A percentile compares a stretch with the other conserved stretches of the same genome.
Evolutionary conservation across 1,140 invertebrate genomes (phyloP).

Genomic region (Sitophilus oryzae): DNA sequence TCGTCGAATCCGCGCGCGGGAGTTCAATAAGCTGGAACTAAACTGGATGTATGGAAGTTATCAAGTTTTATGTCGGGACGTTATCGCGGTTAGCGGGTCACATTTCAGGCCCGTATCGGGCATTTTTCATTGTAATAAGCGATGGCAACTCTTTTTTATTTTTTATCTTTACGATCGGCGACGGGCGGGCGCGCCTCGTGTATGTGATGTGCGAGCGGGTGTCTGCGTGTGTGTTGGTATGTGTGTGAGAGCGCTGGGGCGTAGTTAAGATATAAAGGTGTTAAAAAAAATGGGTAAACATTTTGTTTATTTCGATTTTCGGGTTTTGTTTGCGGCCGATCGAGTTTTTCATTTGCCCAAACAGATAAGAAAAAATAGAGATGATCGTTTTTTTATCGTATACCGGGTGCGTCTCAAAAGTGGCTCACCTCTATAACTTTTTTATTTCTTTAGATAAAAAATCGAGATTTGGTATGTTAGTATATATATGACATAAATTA

Average conservation of each 20-base stretch:
- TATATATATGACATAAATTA: too few relatives aligned
- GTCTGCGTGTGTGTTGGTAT: not conserved
- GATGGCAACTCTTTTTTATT: not conserved
- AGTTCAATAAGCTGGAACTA: slow-evolving; percentile 25
- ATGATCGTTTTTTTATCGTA: too few relatives aligned
- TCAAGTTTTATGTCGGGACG: slow-evolving; percentile 19
- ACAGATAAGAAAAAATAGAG: too few relatives aligned
- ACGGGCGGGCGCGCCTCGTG: not conserved
- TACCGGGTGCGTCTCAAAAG: too few relatives aligned
- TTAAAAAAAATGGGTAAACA: not conserved
- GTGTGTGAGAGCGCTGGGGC: not conserved
- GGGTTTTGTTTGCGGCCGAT: too few relatives aligned
- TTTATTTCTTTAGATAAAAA: too few relatives aligned
- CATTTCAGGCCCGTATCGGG: slow-evolving; percentile 5
- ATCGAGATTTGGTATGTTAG: too few relatives aligned
- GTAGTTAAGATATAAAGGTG: not conserved
- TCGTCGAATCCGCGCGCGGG: not conserved
- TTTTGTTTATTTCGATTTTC: not conserved
- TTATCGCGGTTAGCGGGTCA: slow-evolving; percentile 17
- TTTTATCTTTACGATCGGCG: not conserved
- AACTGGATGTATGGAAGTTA: slow-evolving; percentile 23
- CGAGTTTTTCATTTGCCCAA: too few relatives aligned
- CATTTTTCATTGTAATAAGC: not conserved
- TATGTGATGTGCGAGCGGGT: not conserved
- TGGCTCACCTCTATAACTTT: too few relatives aligned